Conservation (phyloP, 2,113 vertebrate genomes). For the Tiliqua scincoides region DNA sequence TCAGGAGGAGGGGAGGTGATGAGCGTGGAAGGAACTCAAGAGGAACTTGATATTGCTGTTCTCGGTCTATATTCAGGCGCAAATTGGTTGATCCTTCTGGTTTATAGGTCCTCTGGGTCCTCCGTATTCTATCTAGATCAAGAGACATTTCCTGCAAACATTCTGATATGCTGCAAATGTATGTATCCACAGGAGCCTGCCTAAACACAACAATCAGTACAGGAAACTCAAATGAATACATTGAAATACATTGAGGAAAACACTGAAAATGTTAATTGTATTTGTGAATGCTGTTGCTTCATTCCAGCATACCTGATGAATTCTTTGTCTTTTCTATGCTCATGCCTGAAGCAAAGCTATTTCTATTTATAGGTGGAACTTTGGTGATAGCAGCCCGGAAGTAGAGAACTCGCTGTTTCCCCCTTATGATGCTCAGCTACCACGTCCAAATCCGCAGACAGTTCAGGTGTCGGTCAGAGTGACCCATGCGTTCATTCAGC, state of each 20-base stretch:
- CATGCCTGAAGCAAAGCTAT: background rate
- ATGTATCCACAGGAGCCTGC: background rate
- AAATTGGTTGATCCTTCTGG: background rate
- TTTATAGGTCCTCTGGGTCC: background rate
- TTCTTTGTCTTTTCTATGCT: background rate
- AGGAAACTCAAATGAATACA: background rate
- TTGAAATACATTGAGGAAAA: too few species aligned
- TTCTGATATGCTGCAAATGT: background rate
- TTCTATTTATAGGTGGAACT: conserved; percentile 75
- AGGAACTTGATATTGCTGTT: background rate
- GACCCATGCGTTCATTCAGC: conserved; percentile 66
- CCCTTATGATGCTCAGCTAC: conserved; percentile 49
- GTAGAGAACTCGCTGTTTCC: conserved; percentile 60
- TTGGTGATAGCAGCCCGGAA: conserved; percentile 70
- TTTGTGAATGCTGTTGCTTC: background rate
- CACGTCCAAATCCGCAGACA: conserved; percentile 33
- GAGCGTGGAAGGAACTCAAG: background rate
- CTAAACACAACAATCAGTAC: background rate
- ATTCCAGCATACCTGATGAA: background rate
- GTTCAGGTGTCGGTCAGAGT: conserved; percentile 64
- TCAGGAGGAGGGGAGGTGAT: background rate
- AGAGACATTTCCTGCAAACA: background rate
- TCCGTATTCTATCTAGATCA: background rate
- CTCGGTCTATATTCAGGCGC: background rate
- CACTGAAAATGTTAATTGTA: background rate